Evolutionary conservation across 2,113 vertebrate genomes (phyloP).

Genomic region (Periophthalmus modestus): DNA sequence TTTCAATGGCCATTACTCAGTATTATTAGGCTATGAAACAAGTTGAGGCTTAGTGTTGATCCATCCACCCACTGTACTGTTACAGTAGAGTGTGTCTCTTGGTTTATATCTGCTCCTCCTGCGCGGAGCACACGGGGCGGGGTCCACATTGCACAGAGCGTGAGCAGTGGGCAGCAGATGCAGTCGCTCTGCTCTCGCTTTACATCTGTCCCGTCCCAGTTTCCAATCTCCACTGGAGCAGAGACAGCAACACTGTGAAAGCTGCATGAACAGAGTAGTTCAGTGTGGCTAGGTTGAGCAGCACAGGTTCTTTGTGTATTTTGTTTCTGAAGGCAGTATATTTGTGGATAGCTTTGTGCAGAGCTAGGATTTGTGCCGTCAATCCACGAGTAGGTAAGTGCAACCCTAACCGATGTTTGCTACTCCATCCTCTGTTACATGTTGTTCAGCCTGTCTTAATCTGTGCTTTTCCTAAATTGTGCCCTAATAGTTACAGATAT

Average conservation of each 20-base stretch:
- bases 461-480: background rate
- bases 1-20: background rate
- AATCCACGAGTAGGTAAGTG: background rate
- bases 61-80: background rate
- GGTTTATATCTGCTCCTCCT: background rate
- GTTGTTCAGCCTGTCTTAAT: background rate
- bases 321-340: background rate
- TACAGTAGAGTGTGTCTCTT: constrained; percentile 1
- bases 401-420: background rate
- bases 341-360: background rate
- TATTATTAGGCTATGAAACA: background rate
- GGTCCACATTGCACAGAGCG: constrained; percentile 1
- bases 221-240: background rate
- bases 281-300: background rate
- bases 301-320: background rate
- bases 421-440: background rate
- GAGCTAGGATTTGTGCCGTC: background rate
- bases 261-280: background rate
- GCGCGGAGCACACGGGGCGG: background rate
- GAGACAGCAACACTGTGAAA: background rate
- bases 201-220: background rate
- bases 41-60: background rate
- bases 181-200: background rate
- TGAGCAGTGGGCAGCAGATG: constrained; percentile 3
- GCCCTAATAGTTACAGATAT: too few relatives aligned